phyloP scores from a whole-genome alignment of 2,888 invertebrate genomes.

The Lasioglossum oenotherae region DNA sequence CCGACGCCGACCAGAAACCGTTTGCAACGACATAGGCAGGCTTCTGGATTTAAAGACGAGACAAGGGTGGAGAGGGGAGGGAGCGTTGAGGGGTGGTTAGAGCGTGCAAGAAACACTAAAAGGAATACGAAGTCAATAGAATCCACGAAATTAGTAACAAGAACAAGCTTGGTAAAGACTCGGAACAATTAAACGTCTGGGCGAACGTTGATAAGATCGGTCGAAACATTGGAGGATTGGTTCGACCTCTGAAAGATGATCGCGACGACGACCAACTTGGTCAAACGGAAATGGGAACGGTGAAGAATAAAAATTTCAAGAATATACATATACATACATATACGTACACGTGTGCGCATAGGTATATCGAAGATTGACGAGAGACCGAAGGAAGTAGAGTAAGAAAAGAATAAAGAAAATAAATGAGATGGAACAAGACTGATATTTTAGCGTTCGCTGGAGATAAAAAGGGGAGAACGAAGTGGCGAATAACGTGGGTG shows the following conservation, averaged over 20 bases:
- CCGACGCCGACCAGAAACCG: conserved; percentile 13
- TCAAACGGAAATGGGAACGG: neutral
- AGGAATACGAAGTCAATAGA: neutral
- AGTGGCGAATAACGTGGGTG: neutral
- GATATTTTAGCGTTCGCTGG: neutral
- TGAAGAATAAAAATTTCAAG: neutral
- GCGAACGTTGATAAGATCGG: neutral
- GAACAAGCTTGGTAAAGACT: neutral
- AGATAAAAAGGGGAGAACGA: conserved; percentile 3
- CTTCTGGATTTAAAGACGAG: neutral
- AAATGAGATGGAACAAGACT: conserved; percentile 1
- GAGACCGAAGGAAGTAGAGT: neutral
- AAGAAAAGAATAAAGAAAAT: neutral
- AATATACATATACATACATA: neutral
- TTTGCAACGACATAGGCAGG: neutral
- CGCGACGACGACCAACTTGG: neutral
- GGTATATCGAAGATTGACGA: neutral
- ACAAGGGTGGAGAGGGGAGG: neutral
- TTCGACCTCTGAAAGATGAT: neutral
- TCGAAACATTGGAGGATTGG: neutral
- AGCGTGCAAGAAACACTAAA: neutral
- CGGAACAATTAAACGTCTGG: neutral
- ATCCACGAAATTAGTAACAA: neutral
- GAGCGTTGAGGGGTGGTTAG: neutral
- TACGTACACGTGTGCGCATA: neutral